Evolutionary conservation across 2,888 invertebrate genomes (phyloP).

Genomic region (Chironomus tentans): DNA sequence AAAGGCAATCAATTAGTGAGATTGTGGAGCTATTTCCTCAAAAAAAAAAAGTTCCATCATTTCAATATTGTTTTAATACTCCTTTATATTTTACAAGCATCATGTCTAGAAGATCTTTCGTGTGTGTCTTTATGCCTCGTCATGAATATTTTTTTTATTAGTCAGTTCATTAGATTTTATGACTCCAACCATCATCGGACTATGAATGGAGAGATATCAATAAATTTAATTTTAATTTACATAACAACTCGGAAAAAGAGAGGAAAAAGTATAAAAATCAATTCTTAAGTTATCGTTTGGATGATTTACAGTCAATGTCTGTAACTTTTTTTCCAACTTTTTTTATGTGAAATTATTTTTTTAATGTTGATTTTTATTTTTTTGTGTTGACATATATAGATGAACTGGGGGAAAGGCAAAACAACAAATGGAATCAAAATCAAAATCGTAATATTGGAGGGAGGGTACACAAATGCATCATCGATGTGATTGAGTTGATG

Average conservation of each 20-base stretch:
- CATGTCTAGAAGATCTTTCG: not conserved
- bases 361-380: not conserved
- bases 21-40: not conserved
- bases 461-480: not conserved
- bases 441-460: too few species aligned
- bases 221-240: conserved; percentile 12
- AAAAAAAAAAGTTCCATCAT: too few species aligned
- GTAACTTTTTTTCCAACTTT: not conserved
- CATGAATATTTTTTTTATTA: conserved; percentile 3
- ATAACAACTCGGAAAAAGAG: not conserved
- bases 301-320: not conserved
- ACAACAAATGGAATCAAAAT: not conserved
- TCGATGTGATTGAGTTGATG: not conserved
- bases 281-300: not conserved
- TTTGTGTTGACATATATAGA: too few species aligned
- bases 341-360: not conserved
- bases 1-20: not conserved
- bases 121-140: not conserved
- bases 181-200: conserved; percentile 5
- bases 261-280: not conserved
- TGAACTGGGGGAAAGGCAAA: not conserved
- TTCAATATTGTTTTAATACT: not conserved
- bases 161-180: conserved; percentile 18
- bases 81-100: not conserved
- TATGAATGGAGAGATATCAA: conserved; percentile 10